Evolutionary conservation across 2,797 vertebrate species (phyloP).

Genomic region (Streptopelia turtur): DNA sequence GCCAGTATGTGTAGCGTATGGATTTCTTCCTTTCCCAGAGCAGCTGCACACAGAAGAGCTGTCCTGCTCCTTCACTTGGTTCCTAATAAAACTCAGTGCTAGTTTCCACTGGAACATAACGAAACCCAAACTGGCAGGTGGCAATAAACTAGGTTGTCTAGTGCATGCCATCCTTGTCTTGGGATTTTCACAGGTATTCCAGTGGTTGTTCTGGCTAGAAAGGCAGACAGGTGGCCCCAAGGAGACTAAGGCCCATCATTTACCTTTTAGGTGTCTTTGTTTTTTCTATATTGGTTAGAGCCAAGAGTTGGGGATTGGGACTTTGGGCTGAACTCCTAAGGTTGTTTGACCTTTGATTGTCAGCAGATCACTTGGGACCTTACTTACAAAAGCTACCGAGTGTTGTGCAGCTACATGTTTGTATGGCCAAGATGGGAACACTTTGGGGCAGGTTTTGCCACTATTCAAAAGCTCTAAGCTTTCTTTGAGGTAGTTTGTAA

Average conservation of each 20-base stretch:
- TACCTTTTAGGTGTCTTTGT: neutral
- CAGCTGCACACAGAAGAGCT: neutral
- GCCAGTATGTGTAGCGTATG: rapidly evolving
- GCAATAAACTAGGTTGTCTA: neutral
- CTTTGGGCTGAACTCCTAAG: neutral
- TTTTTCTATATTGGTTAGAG: neutral
- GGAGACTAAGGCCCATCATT: neutral
- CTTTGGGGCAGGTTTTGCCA: neutral
- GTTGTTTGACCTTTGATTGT: neutral
- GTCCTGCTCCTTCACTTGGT: neutral
- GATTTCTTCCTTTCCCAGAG: neutral
- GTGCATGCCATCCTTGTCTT: rapidly evolving
- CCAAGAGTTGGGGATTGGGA: neutral
- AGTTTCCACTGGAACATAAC: neutral
- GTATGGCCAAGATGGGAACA: neutral
- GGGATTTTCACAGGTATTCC: neutral
- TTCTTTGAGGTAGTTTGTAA: neutral
- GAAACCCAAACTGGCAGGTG: neutral
- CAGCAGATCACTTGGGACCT: neutral
- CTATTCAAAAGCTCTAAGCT: neutral
- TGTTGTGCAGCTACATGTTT: neutral
- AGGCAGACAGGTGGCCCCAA: neutral
- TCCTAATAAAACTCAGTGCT: neutral
- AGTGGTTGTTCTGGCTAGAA: neutral
- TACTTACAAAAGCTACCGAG: neutral